phyloP scores from a whole-genome alignment of 2,888 invertebrate species.

The Herminia tarsipennalis region DNA sequence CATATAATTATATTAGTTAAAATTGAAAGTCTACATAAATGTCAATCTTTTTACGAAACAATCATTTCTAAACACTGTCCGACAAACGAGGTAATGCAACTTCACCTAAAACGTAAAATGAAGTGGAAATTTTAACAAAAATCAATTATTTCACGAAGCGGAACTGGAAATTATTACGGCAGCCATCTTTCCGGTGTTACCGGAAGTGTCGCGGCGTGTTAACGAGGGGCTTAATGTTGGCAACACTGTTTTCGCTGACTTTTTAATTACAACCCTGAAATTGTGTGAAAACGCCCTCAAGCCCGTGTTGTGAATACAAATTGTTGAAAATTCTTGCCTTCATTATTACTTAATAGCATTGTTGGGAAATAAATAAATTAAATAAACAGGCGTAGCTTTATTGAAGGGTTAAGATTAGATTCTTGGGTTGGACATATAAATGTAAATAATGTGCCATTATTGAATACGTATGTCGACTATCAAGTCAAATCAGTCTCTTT shows the following conservation, averaged over 20 bases:
- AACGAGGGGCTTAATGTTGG: slow-evolving; percentile 80
- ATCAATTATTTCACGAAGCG: slow-evolving; percentile 22
- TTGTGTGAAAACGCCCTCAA: slow-evolving; percentile 76
- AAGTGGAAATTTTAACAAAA: slow-evolving; percentile 10
- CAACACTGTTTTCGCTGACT: slow-evolving; percentile 71
- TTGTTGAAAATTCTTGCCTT: slow-evolving; percentile 44
- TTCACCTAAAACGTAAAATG: slow-evolving; percentile 1
- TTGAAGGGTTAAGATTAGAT: too few species aligned
- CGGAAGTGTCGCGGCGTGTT: slow-evolving; percentile 59
- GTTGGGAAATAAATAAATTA: slow-evolving; percentile 4
- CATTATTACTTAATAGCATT: slow-evolving; percentile 26
- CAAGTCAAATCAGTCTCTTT: too few species aligned
- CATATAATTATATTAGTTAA: too few species aligned
- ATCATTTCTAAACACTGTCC: too few species aligned
- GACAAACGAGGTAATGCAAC: too few species aligned
- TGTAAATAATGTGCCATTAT: too few species aligned
- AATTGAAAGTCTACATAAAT: too few species aligned
- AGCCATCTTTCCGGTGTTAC: slow-evolving; percentile 43
- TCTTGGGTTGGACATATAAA: too few species aligned
- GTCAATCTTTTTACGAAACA: too few species aligned
- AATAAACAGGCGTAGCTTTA: neutral
- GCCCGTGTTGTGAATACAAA: slow-evolving; percentile 68
- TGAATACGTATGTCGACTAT: too few species aligned
- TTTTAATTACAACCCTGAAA: slow-evolving; percentile 80
- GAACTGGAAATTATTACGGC: slow-evolving; percentile 43